Base-by-base conservation (phyloP, 2,888 invertebrate genomes). In the Allygus modestus region DNA sequence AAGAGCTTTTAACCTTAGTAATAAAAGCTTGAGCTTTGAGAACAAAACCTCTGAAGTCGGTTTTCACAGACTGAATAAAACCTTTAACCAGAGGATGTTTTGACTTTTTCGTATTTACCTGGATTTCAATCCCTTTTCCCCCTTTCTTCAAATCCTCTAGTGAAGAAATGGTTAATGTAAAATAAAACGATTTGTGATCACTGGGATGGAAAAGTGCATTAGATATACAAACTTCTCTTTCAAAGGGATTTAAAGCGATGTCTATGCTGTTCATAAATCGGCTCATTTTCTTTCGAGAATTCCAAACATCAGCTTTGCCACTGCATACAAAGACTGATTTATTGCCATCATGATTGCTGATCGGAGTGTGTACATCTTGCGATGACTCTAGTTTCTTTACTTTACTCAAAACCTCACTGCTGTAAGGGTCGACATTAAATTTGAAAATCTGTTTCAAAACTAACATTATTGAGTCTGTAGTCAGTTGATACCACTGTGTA, bases 401-500 rank as follows among this genome's bases (percentile, higher is more conserved):
- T 28, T 77, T 77, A 0, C 7, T 77, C 2, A 26, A 43, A 46
- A 20, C 11, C 20, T 82, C 23, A 17, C 15, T 46, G 20, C 28
- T 65, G 1, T 89, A 86, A 0, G 90, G 84, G 61, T 90, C 84
- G 1, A 90, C 84, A n/a, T 82, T 82, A n/a, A 88, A 87, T 85
- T 89, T 90, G 2, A 90, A 89, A 23, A 91, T 88, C 82, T 89
- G 89, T 58, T 89, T 88, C 17, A 91, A 89, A 73, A 89, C 87
- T 20, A 88, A 88, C 69, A 89, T 87, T n/a, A 90, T 83, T 20
- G 90, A 86, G 26, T 89, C 88, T 37, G 89, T 88, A 4, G 90
- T 87, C 7, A 71, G 20, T 1, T 33, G 31, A 12, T 33, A 82
- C 82, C 82, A 82, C 26, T 51, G n/a, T 23, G n/a, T 51, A 71